Evolutionary conservation across 2,113 vertebrate genomes (phyloP).

Genomic region (Pundamilia nyererei): DNA sequence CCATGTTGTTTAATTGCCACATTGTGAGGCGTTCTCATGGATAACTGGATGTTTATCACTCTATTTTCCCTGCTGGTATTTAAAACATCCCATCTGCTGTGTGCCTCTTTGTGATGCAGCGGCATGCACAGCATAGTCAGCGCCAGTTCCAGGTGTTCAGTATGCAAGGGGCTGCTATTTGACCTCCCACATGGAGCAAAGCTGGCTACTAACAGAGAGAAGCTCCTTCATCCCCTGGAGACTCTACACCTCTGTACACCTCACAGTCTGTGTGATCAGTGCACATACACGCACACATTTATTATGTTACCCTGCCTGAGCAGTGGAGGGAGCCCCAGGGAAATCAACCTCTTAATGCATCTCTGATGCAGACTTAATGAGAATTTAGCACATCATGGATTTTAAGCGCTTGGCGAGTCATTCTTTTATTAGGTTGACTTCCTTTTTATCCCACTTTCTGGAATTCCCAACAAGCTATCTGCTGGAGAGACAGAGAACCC

Average conservation of each 20-base stretch:
- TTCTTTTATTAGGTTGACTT: constrained; percentile 63
- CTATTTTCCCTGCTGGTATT: neutral
- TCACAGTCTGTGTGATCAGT: constrained; percentile 19
- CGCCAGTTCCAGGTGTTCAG: constrained; percentile 37
- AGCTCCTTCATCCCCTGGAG: constrained; percentile 30
- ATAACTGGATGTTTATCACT: constrained; percentile 12
- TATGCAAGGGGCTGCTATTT: constrained; percentile 1
- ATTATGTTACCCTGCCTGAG: constrained; percentile 61
- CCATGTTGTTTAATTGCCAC: neutral
- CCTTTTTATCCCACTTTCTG: constrained; percentile 44
- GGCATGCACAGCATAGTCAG: constrained; percentile 3
- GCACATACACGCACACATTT: constrained; percentile 43
- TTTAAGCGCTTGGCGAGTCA: constrained; percentile 49
- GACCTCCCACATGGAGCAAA: constrained; percentile 32
- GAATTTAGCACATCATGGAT: constrained; percentile 72
- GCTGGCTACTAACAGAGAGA: constrained; percentile 13
- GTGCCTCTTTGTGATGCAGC: neutral
- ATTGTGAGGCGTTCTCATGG: neutral
- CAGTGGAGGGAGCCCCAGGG: constrained; percentile 44
- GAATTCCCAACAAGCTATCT: constrained; percentile 24
- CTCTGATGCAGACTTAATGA: constrained; percentile 74
- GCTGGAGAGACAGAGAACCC: neutral
- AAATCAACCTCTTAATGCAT: constrained; percentile 75
- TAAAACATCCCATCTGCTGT: constrained; percentile 29
- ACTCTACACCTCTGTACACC: constrained; percentile 18